A percentile compares a stretch with the other conserved stretches of the same genome.
These are phyloP conservation scores for Digitonthophagus gazella DNA, from an alignment of 2,888 invertebrate species.

Conservation along the genomic window DNA sequence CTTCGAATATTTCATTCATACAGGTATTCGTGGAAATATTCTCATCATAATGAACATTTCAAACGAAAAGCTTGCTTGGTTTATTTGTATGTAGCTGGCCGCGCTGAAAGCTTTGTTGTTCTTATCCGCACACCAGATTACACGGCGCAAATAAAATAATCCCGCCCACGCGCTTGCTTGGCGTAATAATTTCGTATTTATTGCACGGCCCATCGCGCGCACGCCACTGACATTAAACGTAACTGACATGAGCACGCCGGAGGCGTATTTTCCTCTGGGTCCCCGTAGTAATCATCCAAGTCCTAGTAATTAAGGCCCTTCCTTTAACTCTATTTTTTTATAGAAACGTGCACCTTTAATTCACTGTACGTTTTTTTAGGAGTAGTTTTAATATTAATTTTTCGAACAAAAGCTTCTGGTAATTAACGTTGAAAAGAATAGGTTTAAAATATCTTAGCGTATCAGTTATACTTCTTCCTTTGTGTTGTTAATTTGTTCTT, in stretches of 20 bases:
- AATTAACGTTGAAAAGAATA: background rate
- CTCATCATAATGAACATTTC: background rate
- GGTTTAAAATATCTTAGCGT: background rate
- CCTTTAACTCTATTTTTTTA: conserved; percentile 4
- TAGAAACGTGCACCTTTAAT: background rate
- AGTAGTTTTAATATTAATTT: background rate
- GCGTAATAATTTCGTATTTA: conserved; percentile 10
- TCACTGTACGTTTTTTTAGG: conserved; percentile 7
- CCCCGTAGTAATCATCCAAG: background rate
- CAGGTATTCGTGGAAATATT: background rate
- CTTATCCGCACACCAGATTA: background rate
- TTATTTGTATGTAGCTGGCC: background rate
- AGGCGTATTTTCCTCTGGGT: background rate
- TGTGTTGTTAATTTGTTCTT: conserved; percentile 6
- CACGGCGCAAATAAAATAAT: background rate
- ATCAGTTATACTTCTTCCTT: background rate
- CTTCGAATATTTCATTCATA: no score
- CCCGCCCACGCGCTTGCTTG: background rate
- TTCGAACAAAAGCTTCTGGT: background rate
- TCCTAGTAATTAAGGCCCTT: conserved; percentile 3
- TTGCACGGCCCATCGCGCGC: conserved; percentile 8
- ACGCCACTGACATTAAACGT: conserved; percentile 12
- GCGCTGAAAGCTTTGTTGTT: background rate
- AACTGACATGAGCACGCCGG: conserved; percentile 3
- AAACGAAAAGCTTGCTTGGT: no score